Percentiles rank a stretch among this genome's conserved stretches.
Conservation (phyloP, 2,113 vertebrate species). For the Pterophyllum scalare region DNA sequence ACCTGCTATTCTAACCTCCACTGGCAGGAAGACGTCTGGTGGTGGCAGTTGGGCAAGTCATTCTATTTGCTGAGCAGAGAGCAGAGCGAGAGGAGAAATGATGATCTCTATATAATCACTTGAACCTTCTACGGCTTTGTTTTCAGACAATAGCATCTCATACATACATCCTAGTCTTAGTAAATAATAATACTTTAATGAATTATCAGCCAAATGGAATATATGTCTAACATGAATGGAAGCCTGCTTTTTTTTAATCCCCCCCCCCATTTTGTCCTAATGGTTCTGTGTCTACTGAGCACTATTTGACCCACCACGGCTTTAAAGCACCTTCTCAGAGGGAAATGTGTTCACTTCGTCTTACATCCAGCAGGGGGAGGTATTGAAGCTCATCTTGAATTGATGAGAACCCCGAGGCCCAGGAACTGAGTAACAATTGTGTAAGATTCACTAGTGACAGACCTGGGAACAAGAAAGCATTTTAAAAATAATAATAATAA, state of each 20-base stretch:
- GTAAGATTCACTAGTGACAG: conserved; percentile 1
- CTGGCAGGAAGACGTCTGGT: conserved; percentile 24
- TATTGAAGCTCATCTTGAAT: conserved; percentile 54
- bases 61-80: conserved; percentile 28
- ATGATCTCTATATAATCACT: conserved; percentile 58
- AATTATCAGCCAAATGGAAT: neutral
- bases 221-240: neutral
- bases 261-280: too few relatives aligned
- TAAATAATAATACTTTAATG: neutral
- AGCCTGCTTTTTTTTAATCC: neutral
- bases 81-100: conserved; percentile 38
- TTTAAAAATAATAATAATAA: neutral
- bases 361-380: conserved; percentile 61
- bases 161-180: neutral
- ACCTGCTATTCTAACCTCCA: conserved; percentile 47
- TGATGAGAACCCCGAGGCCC: neutral
- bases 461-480: neutral
- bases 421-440: conserved; percentile 27
- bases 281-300: too few relatives aligned
- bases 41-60: conserved; percentile 31
- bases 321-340: neutral
- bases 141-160: conserved; percentile 13
- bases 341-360: neutral
- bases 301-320: neutral
- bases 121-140: conserved; percentile 7